Conservation (phyloP, 2,888 invertebrate genomes). For the Allophyes oxyacanthae region DNA sequence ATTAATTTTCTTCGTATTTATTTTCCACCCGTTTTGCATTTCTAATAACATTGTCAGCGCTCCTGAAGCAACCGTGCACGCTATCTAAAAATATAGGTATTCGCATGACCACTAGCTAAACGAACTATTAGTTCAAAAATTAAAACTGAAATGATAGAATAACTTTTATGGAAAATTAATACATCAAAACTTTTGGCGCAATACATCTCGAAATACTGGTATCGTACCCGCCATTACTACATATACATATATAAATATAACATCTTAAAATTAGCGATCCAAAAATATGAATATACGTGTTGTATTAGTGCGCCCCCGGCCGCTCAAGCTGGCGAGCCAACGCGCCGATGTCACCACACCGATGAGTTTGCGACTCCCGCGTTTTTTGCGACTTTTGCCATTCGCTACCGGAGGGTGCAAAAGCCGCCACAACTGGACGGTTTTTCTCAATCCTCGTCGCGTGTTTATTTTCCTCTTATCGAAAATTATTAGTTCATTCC, state of each 20-base stretch:
- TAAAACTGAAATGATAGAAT: slow-evolving; percentile 76
- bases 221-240: slow-evolving; percentile 87
- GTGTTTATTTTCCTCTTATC: slow-evolving; percentile 64
- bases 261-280: slow-evolving; percentile 90
- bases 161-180: slow-evolving; percentile 86
- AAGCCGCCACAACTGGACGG: slow-evolving; percentile 88
- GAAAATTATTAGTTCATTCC: slow-evolving; percentile 55
- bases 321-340: slow-evolving; percentile 74
- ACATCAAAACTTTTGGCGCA: slow-evolving; percentile 89
- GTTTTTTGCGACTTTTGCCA: slow-evolving; percentile 75
- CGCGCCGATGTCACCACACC: slow-evolving; percentile 51
- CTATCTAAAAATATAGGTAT: slow-evolving; percentile 84
- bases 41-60: slow-evolving; percentile 69
- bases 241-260: slow-evolving; percentile 90
- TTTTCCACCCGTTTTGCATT: slow-evolving; percentile 58
- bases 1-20: slow-evolving; percentile 59
- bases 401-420: slow-evolving; percentile 82
- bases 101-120: slow-evolving; percentile 89
- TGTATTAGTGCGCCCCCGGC: slow-evolving; percentile 86
- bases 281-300: slow-evolving; percentile 89
- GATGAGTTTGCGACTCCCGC: slow-evolving; percentile 23
- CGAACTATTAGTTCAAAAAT: slow-evolving; percentile 77
- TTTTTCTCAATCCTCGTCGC: slow-evolving; percentile 85
- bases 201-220: slow-evolving; percentile 88
- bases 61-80: slow-evolving; percentile 85